Conservation (phyloP, 2,113 vertebrate species). For the Taxidea taxus region DNA sequence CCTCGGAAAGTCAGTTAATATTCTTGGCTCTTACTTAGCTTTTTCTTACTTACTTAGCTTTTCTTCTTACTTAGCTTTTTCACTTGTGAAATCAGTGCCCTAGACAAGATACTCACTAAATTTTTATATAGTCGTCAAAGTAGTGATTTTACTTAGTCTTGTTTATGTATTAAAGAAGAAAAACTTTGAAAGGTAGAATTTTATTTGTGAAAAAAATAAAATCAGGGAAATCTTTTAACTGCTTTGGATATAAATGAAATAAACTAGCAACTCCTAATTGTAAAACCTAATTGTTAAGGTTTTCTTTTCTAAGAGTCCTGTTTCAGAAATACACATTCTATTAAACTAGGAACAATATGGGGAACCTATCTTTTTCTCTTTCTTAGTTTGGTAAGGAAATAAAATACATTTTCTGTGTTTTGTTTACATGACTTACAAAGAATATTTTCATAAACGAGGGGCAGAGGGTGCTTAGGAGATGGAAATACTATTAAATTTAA, state of each 20-base stretch:
- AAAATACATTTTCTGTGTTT: neutral
- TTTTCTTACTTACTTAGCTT: no score
- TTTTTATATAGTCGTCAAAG: conserved; percentile 15
- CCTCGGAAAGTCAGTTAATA: neutral
- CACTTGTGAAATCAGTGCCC: conserved; percentile 19
- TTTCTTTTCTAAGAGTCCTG: conserved; percentile 11
- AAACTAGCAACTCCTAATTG: neutral
- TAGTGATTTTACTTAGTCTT: neutral
- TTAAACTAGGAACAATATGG: neutral
- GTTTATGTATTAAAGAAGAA: neutral
- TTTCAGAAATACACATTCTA: neutral
- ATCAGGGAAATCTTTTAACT: neutral
- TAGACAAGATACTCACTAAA: neutral
- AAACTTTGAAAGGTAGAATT: conserved; percentile 22
- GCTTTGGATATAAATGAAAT: neutral
- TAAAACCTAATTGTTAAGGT: neutral
- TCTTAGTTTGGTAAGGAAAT: conserved; percentile 33
- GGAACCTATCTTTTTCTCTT: neutral
- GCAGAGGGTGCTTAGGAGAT: neutral
- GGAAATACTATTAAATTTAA: neutral
- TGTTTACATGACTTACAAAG: neutral
- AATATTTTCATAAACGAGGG: neutral
- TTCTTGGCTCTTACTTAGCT: neutral
- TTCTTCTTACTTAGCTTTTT: neutral
- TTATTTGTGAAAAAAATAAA: conserved; percentile 30